Evolutionary conservation across 2,113 vertebrate genomes (phyloP), one percentile per base, ranked within the genome.

Genomic region (Pica pica): DNA sequence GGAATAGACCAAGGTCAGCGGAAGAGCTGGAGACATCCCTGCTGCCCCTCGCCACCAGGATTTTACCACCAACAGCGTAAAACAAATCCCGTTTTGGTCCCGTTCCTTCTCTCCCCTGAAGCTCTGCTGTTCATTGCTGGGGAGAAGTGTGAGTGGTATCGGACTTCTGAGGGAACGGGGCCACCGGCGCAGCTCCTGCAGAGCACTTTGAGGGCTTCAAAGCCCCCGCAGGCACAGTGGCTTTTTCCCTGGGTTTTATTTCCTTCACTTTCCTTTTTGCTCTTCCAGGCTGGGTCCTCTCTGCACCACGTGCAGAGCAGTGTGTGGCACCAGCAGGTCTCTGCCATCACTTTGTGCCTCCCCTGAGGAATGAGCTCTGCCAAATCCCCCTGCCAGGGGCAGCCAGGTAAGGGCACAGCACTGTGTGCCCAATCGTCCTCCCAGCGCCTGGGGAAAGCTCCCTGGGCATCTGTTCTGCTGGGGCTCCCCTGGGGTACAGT

Each of bases 351-450:
- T 55, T n/a, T 28, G 35, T 30, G 3, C 39, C 37, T 23, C 30
- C 39, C 28, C 4, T 5, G 22, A 26, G 42, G 20, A 56, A 5
- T 0, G 16, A 35, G 56, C 16, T 52, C 44, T 52, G 73, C 27
- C 44, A 28, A 64, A 24, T 13, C 15, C n/a, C 21, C 50, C 18
- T 22, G 16, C 37, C 11, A 3, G 7, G 8, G 39, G 64, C 9
- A 76, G 53, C 46, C 18, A 5, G 2, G 4, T 11, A 23, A 46
- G 0, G 16, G 57, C 35, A 42, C 21, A 35, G 59, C 28, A 10
- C 30, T 16, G 17, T 17, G 27, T 7, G 35, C 6, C 68, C 50
- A 2, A 0, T 3, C 2, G 0, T 35, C 24, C 30, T 35, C 39
- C 60, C 47, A 7, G 42, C 3, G 2, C 75, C 49, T 1, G 22